phyloP scores from a whole-genome alignment of 1,140 invertebrate species.

The Scaptodrosophila lebanonensis region DNA sequence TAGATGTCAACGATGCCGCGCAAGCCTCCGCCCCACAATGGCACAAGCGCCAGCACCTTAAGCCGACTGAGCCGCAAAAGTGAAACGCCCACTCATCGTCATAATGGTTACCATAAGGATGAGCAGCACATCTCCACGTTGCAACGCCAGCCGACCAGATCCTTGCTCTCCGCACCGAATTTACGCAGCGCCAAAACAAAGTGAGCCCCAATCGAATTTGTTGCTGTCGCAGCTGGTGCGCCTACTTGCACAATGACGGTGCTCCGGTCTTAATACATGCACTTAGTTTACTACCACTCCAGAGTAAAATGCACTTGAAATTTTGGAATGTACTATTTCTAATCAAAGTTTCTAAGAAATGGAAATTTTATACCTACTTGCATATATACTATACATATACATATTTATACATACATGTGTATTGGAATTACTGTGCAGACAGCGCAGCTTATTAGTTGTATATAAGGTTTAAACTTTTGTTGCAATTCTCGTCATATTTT shows the following conservation, averaged over 20 bases:
- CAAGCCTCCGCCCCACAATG: conserved; percentile 58
- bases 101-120: conserved; percentile 55
- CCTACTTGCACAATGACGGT: conserved; percentile 5
- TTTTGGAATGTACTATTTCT: too few species aligned
- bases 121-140: conserved; percentile 54
- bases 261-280: conserved; percentile 38
- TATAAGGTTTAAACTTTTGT: conserved; percentile 60
- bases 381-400: too few species aligned
- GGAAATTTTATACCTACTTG: too few species aligned
- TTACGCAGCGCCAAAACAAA: conserved; percentile 63
- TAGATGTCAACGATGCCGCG: conserved; percentile 65
- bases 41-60: conserved; percentile 61
- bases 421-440: too few species aligned
- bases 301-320: neutral
- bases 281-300: conserved; percentile 23
- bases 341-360: too few species aligned
- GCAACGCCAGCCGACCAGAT: conserved; percentile 55
- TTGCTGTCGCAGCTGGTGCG: too few species aligned
- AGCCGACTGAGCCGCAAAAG: conserved; percentile 50
- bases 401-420: too few species aligned
- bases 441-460: conserved; percentile 16
- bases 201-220: too few species aligned
- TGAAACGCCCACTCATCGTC: conserved; percentile 25
- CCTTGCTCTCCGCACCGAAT: conserved; percentile 65
- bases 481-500: conserved; percentile 75